phyloP scores from a whole-genome alignment of 2,113 vertebrate genomes.

The Equus przewalskii region DNA sequence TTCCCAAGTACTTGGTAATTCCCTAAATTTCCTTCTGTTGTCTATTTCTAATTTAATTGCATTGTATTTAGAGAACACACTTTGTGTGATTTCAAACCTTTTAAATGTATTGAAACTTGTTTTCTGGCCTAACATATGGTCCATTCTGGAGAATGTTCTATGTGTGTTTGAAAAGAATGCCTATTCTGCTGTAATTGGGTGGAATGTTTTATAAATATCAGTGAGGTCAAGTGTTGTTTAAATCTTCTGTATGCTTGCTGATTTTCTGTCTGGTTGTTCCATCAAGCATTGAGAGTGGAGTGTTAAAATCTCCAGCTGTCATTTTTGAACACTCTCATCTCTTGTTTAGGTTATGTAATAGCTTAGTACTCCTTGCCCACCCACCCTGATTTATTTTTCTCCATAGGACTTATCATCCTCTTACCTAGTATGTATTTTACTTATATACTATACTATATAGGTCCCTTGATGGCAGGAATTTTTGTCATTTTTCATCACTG shows the following conservation, averaged over 20 bases:
- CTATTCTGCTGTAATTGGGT: neutral
- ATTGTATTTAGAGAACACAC: constrained; percentile 26
- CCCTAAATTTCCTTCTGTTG: constrained; percentile 32
- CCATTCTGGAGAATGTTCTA: constrained; percentile 6
- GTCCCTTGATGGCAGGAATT: neutral
- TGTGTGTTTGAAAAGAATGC: neutral
- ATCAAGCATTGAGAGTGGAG: neutral
- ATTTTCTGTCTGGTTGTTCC: neutral
- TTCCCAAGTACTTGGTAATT: constrained; percentile 34
- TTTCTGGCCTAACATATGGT: constrained; percentile 23
- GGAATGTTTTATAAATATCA: neutral
- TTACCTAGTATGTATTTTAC: neutral
- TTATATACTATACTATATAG: neutral
- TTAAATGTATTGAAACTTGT: constrained; percentile 37
- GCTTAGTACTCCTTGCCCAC: neutral
- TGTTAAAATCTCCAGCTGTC: neutral
- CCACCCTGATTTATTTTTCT: neutral
- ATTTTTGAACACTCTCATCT: neutral
- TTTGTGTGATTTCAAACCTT: constrained; percentile 42
- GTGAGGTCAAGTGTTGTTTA: neutral
- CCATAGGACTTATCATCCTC: neutral
- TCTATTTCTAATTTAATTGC: constrained; percentile 47
- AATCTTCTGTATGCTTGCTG: neutral
- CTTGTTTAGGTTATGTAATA: neutral
- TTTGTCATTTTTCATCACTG: neutral